Evolutionary conservation across 2,888 invertebrate species (phyloP), one percentile per base, ranked within the genome.

Genomic region (Mythimna impura): DNA sequence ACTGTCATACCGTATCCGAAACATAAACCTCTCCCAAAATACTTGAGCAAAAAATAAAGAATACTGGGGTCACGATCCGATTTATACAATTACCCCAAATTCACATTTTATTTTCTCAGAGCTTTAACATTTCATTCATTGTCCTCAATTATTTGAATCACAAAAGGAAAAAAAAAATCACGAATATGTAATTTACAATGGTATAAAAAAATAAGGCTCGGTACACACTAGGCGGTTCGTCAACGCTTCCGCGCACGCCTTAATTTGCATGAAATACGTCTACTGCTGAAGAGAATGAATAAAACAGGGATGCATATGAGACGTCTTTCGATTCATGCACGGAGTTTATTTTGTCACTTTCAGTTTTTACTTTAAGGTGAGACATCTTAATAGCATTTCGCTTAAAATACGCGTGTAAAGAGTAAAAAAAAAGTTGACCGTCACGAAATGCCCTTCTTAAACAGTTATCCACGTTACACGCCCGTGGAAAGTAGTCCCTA

Each of bases 101-200:
- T 81, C 79, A 72, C 79, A 79, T 82, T 81, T 80, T 68, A 76
- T 64, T 78, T 79, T 72, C 71, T 73, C 52, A 65, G 55, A 71
- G 66, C 79, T 66, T 70, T 80, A 64, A 75, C 79, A 71, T 78
- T 82, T 79, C 64, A 72, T 70, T 79, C 76, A 79, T 70, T 57
- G 75, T 71, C 57, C 79, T 72, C 77, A 67, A 83, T 83, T 78
- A 83, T 83, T 75, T 81, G 68, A 80, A 74, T 78, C 67, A 82
- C 78, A 83, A 83, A 83, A 73, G 83, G n/a, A 61, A 67, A 69
- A 76, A n/a, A 74, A 70, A 65, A 71, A 76, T 72, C 72, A 76
- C 71, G 66, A 64, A 81, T 69, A 65, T 52, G 75, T 78, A 71
- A 78, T 82, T 81, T 68, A 71, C 79, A 77, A 77, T 52, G 62